Evolutionary conservation across 2,797 vertebrate genomes (phyloP).

Genomic region (Distichodus sexfasciatus): DNA sequence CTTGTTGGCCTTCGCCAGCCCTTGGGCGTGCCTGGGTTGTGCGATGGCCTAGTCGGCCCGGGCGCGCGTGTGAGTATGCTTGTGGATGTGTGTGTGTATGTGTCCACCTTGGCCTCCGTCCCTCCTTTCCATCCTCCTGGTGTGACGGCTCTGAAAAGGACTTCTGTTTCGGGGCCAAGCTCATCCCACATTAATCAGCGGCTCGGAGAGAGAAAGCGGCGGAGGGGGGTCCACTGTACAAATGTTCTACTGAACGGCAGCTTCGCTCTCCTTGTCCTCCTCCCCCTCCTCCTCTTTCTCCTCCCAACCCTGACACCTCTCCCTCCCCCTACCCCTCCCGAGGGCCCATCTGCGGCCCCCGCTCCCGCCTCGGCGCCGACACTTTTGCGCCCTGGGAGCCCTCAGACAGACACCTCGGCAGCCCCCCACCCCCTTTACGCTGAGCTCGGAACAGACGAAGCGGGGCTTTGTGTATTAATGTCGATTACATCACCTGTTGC

Average conservation of each 20-base stretch:
- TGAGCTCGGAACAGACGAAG: conserved; percentile 29
- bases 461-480: conserved; percentile 47
- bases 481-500: conserved; percentile 69
- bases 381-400: conserved; percentile 1
- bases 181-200: conserved; percentile 70
- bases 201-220: conserved; percentile 9
- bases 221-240: conserved; percentile 31
- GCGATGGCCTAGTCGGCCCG: conserved; percentile 11
- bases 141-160: conserved; percentile 66
- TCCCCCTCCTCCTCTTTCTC: conserved; percentile 19
- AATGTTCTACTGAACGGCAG: conserved; percentile 29
- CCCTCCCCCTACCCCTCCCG: conserved; percentile 22
- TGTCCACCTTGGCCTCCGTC: conserved; percentile 72
- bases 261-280: conserved; percentile 17
- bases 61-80: too few species aligned
- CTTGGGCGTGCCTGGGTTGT: conserved; percentile 19
- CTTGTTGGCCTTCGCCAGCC: conserved; percentile 17
- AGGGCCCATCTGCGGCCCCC: conserved; percentile 26
- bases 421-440: too few species aligned
- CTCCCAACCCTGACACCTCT: conserved; percentile 13
- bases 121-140: conserved; percentile 69
- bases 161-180: conserved; percentile 63
- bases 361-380: conserved; percentile 10
- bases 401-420: conserved; percentile 38
- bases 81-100: too few species aligned